Evolutionary conservation across 2,888 invertebrate genomes (phyloP), one percentile per base, ranked within the genome.

Genomic region (Hypolimnas misippus): DNA sequence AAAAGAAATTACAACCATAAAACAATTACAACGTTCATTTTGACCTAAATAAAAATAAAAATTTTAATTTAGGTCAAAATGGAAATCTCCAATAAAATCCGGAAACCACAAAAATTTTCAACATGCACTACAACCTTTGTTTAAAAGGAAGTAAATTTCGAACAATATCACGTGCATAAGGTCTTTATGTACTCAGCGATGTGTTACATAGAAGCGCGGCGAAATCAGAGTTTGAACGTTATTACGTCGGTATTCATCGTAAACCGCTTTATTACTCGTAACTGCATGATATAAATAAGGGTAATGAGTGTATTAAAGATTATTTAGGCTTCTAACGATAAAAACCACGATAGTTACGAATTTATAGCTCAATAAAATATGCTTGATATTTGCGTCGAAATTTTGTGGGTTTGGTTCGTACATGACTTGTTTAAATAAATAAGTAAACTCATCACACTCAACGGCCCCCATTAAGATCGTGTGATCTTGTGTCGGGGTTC

Each of bases 191-290:
- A 33, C 8, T 8, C 10, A 8, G 2, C 2, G 0, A n/a, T n/a
- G n/a, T n/a, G n/a, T n/a, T 33, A 17, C 19, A 17, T 19, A 19
- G 42, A 19, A 16, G 42, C 8, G 42, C 21, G 46, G n/a, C 19
- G 6, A 46, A 46, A 46, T 12, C 16, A 46, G 4, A 10, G 12
- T 21, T 25, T 12, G 3, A 21, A 29, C 1, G 25, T 14, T 14
- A 25, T 49, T 29, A 14, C 29, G 29, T 49, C 49, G 49, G 49
- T 25, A 21, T 46, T 21, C n/a, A n/a, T 44, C 58, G 31, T 59
- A 59, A 59, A 59, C 14, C n/a, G 42, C 40, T 59, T 59, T 59
- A 59, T 59, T 42, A 17, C 33, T 21, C 59, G 14, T 53, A 59
- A 59, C 44, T 52, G n/a, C 53, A 53, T 16, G 52, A 35, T 25